Base-by-base conservation (phyloP, 2,113 vertebrate species). In the Barbus barbus region DNA sequence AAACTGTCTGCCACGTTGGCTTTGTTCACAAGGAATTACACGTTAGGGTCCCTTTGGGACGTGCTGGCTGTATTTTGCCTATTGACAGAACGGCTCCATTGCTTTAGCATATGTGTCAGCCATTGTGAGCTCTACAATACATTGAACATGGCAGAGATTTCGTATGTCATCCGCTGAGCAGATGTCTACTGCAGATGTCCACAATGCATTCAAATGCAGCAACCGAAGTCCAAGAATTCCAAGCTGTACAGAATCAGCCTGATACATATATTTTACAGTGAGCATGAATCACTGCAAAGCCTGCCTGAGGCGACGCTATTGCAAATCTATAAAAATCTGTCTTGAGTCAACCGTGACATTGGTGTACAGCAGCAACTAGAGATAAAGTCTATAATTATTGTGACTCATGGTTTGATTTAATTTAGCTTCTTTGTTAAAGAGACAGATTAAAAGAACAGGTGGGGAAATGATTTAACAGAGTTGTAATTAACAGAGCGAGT, bases 301-400 rank as follows among this genome's bases (percentile, higher is more conserved):
- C 12, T 41, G 61, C 73, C 44, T 51, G 56, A 81, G 71, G 69
- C 33, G 56, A 36, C 53, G 56, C 38, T 65, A 38, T 74, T 48
- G 48, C 58, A 73, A 51, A 74, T 74, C 51, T 85, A 82, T 85
- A 48, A 36, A 75, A 69, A 85, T 85, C 75, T 79, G 78, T 81
- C 67, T 87, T 58, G 28, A 85, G 78, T 73, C 58, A 83, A 38
- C 65, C 14, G 24, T 77, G 61, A 58, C 86, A 81, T 81, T 82
- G 76, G 78, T 84, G 85, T 48, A 58, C 51, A 56, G 79, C 41
- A 58, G 63, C 71, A 84, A 58, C 46, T 28, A 18, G 46, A 51
- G 44, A 83, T 63, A 51, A 83, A 86, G 82, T 83, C 56, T 79
- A 36, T 84, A 77, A 87, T 87, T 77, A 87, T 61, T 53, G 38